These are phyloP conservation scores for Drosophila tripunctata DNA, from an alignment of 2,888 invertebrate species.

Conservation along the genomic window DNA sequence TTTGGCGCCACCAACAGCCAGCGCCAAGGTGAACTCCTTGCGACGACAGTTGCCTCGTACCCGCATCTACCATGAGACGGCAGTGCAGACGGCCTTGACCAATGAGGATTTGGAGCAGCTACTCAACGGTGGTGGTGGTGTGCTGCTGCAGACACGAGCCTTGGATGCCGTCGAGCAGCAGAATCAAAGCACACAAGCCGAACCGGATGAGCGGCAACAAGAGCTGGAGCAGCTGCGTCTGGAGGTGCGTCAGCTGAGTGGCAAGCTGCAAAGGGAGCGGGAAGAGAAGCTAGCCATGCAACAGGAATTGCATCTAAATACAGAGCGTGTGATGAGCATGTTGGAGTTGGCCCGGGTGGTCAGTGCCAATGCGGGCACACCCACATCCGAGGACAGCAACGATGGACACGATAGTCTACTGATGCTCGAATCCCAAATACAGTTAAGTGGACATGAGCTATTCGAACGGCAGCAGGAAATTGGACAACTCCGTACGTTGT, in stretches of 20 bases:
- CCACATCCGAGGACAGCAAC: constrained; percentile 82
- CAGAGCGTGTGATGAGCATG: constrained; percentile 88
- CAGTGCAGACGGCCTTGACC: constrained; percentile 90
- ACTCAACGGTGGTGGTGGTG: constrained; percentile 88
- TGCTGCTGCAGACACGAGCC: constrained; percentile 80
- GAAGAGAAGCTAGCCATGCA: constrained; percentile 90
- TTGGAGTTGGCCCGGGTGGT: constrained; percentile 84
- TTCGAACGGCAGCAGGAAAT: constrained; percentile 91
- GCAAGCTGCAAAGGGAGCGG: constrained; percentile 88
- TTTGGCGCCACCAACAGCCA: constrained; percentile 54
- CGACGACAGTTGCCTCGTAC: constrained; percentile 85
- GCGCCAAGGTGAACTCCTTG: constrained; percentile 85
- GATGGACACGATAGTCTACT: constrained; percentile 88
- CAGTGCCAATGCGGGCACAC: constrained; percentile 83
- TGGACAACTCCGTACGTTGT: constrained; percentile 88
- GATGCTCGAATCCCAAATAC: constrained; percentile 90
- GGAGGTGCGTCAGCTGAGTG: constrained; percentile 86
- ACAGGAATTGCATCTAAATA: constrained; percentile 90
- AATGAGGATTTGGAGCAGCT: constrained; percentile 90
- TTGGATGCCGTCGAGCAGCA: constrained; percentile 85
- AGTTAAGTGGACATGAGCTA: constrained; percentile 90
- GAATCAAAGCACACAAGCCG: constrained; percentile 87
- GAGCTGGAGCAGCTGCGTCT: constrained; percentile 87
- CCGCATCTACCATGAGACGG: constrained; percentile 92
- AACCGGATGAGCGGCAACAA: constrained; percentile 86